phyloP scores from a whole-genome alignment of 1,140 invertebrate species.

The Drosophila nigromelanica region DNA sequence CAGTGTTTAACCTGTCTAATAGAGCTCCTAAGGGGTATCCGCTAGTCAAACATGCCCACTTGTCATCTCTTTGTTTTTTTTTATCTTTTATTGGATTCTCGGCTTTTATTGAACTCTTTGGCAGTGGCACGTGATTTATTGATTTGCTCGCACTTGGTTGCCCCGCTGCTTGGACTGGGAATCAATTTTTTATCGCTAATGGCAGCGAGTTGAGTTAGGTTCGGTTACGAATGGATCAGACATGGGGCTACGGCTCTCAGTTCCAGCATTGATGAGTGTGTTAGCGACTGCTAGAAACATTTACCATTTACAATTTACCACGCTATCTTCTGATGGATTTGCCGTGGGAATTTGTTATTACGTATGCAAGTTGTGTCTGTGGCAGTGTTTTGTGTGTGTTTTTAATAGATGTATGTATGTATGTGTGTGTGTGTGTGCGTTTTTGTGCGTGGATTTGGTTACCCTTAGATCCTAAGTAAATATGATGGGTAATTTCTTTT shows the following conservation, averaged over 20 bases:
- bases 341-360: slow-evolving; percentile 78
- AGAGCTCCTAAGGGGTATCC: background rate
- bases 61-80: slow-evolving; percentile 5
- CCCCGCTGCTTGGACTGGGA: slow-evolving; percentile 25
- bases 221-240: slow-evolving; percentile 33
- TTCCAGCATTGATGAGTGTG: slow-evolving; percentile 56
- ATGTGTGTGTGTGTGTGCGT: slow-evolving; percentile 22
- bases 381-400: slow-evolving; percentile 4
- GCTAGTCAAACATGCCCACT: background rate
- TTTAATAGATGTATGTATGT: slow-evolving; percentile 5
- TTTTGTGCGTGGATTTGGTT: slow-evolving; percentile 26
- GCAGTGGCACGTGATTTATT: slow-evolving; percentile 71
- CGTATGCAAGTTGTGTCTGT: slow-evolving; percentile 71
- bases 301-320: slow-evolving; percentile 39
- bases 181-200: slow-evolving; percentile 73
- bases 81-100: slow-evolving; percentile 10
- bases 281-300: slow-evolving; percentile 60
- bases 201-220: slow-evolving; percentile 62
- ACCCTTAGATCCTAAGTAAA: slow-evolving; percentile 68
- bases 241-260: slow-evolving; percentile 20
- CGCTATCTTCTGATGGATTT: slow-evolving; percentile 61
- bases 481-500: slow-evolving; percentile 79
- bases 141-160: slow-evolving; percentile 54
- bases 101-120: slow-evolving; percentile 53
- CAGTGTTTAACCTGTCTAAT: background rate